These are phyloP conservation scores for Rotaria macrura DNA, from an alignment of 2,888 invertebrate species.

Conservation along the genomic window DNA sequence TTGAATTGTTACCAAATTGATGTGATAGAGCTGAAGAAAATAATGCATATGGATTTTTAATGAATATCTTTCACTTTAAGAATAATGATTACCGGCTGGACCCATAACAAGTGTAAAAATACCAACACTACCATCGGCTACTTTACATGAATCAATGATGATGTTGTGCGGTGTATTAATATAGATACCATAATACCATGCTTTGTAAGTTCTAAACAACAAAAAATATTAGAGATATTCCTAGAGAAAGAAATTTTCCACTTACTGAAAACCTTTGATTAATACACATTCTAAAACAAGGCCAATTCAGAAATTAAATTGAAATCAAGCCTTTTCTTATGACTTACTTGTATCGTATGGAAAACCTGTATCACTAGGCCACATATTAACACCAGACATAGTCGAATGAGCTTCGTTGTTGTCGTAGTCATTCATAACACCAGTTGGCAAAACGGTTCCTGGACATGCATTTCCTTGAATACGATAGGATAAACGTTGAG, in stretches of 20 bases:
- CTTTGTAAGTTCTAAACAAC: constrained; percentile 38
- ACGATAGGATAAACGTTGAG: constrained; percentile 38
- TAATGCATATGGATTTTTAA: too few species aligned
- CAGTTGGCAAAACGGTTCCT: background rate
- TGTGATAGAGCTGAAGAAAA: constrained; percentile 36
- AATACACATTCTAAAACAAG: background rate
- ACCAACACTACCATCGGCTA: constrained; percentile 41
- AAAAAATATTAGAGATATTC: constrained; percentile 36
- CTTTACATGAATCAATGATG: constrained; percentile 36
- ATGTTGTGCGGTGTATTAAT: constrained; percentile 34
- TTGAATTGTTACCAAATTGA: constrained; percentile 36
- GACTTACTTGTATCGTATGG: background rate
- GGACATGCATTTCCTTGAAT: constrained; percentile 37
- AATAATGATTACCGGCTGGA: background rate
- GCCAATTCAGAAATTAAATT: background rate
- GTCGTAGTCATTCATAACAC: background rate
- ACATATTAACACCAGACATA: constrained; percentile 37
- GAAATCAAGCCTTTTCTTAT: background rate
- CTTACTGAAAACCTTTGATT: background rate
- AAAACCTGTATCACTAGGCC: constrained; percentile 35
- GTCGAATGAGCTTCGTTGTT: constrained; percentile 38
- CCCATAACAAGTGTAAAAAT: constrained; percentile 39
- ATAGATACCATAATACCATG: constrained; percentile 41
- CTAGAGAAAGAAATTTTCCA: background rate
- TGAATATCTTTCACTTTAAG: too few species aligned